Evolutionary conservation across 2,797 vertebrate genomes (phyloP), one percentile per base, ranked within the genome.

Genomic region (Clamator glandarius): DNA sequence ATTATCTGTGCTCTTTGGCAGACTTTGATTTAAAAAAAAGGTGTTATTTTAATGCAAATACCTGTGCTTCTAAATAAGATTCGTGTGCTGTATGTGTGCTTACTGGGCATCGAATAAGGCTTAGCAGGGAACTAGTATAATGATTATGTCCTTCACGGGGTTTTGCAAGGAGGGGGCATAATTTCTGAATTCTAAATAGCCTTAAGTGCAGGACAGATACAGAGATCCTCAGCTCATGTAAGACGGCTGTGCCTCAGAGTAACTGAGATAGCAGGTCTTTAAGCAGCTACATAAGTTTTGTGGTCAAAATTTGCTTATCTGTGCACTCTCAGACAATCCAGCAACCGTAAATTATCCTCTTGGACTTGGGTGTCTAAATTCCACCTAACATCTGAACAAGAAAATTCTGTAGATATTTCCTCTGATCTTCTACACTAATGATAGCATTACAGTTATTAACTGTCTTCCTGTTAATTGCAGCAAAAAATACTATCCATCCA

Each of bases 381-480:
- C 17, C 39, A 79, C 48, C 19, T 44, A 78, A 61, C 31, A 24
- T 29, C 39, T 59, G 44, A 72, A 84, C 78, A 92, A 67, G 3
- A 48, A 73, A 76, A 70, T 44, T 44, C 35, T 55, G 5, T 23
- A 39, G 19, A 6, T 63, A 17, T 77, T 91, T 93, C 80, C 19
- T 73, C 44, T 76, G 2, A 4, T 59, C 16, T 61, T 76, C 54
- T 67, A 35, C 9, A 36, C 39, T 57, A 33, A 44, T 36, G 21
- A 48, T 29, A 48, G 13, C 5, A 28, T 87, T 68, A n/a, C 36
- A 44, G 25, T 61, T 69, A 73, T 51, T 92, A 91, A 84, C 50
- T 16, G 4, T 33, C 20, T 50, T 28, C 46, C 64, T 87, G 84
- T 91, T 46, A 74, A 55, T 98, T 97, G 46, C 95, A 98, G 98